Evolutionary conservation across 2,113 vertebrate species (phyloP), one percentile per base, ranked within the genome.

Genomic region (Silurus asotus): DNA sequence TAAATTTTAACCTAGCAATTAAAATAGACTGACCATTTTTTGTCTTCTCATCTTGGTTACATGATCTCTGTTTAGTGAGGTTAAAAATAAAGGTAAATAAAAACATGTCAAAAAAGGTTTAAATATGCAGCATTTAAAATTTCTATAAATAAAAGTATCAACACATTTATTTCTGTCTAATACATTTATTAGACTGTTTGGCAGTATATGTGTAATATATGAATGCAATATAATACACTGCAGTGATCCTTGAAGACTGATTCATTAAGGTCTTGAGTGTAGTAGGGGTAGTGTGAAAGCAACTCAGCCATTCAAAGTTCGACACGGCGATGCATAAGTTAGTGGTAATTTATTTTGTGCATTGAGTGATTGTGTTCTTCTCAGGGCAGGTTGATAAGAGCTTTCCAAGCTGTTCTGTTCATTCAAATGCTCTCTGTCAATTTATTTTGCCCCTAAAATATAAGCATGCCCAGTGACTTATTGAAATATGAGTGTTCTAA

Each of bases 401-500:
- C 81, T 87, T 88, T 89, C 82, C 59, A 87, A 88, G 90, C 88
- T 87, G 84, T 53, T 81, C 88, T 86, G 87, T 74, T 84, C 48
- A 67, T 87, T 64, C 49, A 74, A 84, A 81, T 84, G 84, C 88
- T 92, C 51, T 20, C 81, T 74, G 86, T 81, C 91, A 90, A 92
- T 93, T 93, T 92, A 91, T 92, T 84, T 81, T 83, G 87, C 81
- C n/a, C 88, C 87, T 91, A 86, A 90, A 92, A 90, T 86, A 87
- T 89, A 62, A 82, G 80, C 88, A 84, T 87, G 86, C 85, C 84
- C 89, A 90, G 90, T 92, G 91, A 92, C 88, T 91, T 87, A 88
- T 87, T 93, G 91, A 92, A 92, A 91, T 83, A 92, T 92, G 85
- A 88, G 87, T 89, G 88, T 89, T 89, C 87, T 88, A 91, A 92